Evolutionary conservation across 1,140 invertebrate genomes (phyloP).

Genomic region (Pantala flavescens): DNA sequence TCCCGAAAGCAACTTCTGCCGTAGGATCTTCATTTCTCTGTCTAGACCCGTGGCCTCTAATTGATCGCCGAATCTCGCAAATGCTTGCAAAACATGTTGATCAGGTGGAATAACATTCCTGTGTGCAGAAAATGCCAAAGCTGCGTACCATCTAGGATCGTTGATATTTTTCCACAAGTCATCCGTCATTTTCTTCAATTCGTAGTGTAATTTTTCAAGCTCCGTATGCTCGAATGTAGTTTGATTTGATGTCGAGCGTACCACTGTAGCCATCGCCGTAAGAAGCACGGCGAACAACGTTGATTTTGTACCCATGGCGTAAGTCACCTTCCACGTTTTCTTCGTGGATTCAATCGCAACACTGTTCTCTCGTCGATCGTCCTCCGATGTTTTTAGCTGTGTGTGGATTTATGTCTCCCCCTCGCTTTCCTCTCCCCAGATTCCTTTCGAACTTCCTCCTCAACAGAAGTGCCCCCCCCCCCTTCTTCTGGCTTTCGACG

Average conservation of each 20-base stretch:
- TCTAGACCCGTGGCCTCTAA: constrained; percentile 31
- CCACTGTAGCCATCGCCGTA: background rate
- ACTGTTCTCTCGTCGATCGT: too few relatives aligned
- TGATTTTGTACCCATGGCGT: background rate
- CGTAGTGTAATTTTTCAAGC: background rate
- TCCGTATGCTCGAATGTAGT: too few relatives aligned
- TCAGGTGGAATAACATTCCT: background rate
- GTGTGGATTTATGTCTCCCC: too few relatives aligned
- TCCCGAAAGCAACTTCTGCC: constrained; percentile 26
- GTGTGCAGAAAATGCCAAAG: background rate
- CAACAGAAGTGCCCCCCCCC: too few relatives aligned
- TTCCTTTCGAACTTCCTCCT: too few relatives aligned
- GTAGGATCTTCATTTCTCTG: background rate
- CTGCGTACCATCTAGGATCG: background rate
- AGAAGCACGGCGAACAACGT: background rate
- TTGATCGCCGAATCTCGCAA: constrained; percentile 40
- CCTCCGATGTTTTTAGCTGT: too few relatives aligned
- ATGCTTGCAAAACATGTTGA: constrained; percentile 33
- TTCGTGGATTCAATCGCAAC: too few relatives aligned
- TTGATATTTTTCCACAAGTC: background rate
- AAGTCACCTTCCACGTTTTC: too few relatives aligned
- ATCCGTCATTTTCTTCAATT: background rate
- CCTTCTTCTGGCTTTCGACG: too few relatives aligned
- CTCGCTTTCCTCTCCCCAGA: too few relatives aligned
- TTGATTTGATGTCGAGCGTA: background rate